A percentile compares a stretch with the other conserved stretches of the same genome.
Evolutionary conservation across 2,888 invertebrate species (phyloP).

Genomic region (Tubiluchus corallicola): DNA sequence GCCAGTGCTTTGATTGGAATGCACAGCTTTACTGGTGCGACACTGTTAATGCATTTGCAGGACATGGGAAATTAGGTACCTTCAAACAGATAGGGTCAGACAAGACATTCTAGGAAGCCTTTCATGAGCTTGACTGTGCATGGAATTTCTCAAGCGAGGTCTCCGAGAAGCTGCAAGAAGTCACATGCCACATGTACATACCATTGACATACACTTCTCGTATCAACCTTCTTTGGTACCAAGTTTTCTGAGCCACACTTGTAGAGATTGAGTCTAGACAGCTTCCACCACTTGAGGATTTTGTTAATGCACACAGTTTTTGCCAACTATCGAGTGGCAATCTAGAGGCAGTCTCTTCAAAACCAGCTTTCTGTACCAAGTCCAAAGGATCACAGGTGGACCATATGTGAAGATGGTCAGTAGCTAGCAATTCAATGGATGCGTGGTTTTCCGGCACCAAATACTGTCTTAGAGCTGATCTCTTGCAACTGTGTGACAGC

Average conservation of each 20-base stretch:
- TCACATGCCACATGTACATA: conserved; percentile 1
- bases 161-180: neutral
- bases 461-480: neutral
- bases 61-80: neutral
- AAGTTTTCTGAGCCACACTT: neutral
- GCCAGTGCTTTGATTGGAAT: neutral
- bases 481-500: neutral
- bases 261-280: neutral
- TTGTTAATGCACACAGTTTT: neutral
- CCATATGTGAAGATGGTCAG: neutral
- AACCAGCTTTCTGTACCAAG: neutral
- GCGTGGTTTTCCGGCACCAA: neutral
- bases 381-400: neutral
- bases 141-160: neutral
- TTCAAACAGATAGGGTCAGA: neutral
- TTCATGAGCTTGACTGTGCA: neutral
- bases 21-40: neutral
- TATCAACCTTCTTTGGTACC: neutral
- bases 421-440: neutral
- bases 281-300: neutral
- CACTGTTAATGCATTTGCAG: neutral
- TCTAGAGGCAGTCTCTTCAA: neutral
- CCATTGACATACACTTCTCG: neutral
- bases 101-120: neutral
- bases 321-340: conserved; percentile 1